Conservation (phyloP, 2,113 vertebrate genomes). For the Chelonoidis abingdonii region DNA sequence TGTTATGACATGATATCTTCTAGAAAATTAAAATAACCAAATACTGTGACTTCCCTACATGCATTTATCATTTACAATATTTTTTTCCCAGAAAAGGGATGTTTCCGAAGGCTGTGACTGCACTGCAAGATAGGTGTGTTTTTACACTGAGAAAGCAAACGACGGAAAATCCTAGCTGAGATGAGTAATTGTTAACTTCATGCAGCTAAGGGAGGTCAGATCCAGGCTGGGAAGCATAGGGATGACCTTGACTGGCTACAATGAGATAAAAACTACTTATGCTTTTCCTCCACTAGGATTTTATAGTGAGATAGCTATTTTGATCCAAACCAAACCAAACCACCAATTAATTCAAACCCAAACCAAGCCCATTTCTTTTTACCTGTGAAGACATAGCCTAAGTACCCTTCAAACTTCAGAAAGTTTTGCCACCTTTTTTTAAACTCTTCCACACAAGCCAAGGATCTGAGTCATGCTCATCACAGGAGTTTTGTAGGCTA, state of each 20-base stretch:
- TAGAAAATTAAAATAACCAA: constrained; percentile 43
- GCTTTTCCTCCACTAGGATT: background rate
- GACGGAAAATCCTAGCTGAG: background rate
- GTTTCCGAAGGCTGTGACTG: background rate
- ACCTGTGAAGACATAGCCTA: constrained; percentile 1
- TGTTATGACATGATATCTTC: background rate
- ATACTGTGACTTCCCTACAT: background rate
- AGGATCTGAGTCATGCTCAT: constrained; percentile 32
- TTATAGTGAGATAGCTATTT: constrained; percentile 2
- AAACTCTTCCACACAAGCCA: background rate
- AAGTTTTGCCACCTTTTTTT: background rate
- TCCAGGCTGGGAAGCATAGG: background rate
- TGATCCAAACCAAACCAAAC: background rate
- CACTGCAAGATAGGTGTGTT: background rate
- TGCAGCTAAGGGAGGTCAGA: background rate
- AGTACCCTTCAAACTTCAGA: constrained; percentile 21
- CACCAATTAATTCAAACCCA: background rate
- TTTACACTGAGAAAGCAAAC: background rate
- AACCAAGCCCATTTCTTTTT: background rate
- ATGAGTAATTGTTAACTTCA: background rate
- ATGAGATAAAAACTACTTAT: background rate
- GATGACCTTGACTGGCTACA: constrained; percentile 2
- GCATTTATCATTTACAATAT: background rate
- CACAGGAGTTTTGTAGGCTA: background rate
- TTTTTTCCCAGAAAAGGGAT: background rate